phyloP scores from a whole-genome alignment of 53 echinoderm and acorn worm genomes.

The Arbacia lixula region DNA sequence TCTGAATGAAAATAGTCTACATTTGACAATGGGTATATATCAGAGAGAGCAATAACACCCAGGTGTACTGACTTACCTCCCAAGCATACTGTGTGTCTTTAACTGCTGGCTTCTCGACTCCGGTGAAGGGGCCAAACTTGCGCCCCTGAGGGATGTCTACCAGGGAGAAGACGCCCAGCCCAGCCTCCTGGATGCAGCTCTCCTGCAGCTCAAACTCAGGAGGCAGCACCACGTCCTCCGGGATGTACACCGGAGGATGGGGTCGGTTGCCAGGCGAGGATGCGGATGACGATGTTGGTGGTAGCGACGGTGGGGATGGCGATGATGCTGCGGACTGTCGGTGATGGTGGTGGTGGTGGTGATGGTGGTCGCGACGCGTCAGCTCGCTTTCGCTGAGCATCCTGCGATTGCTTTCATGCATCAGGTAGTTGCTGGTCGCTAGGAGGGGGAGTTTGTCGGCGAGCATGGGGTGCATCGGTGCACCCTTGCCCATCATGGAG shows the following conservation, averaged over 20 bases:
- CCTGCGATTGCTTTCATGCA: conserved; percentile 21
- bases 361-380: background rate
- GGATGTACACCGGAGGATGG: conserved; percentile 61
- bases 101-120: conserved; percentile 61
- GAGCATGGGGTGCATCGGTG: background rate
- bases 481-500: background rate
- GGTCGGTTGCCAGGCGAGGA: conserved; percentile 35
- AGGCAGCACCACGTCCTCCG: conserved; percentile 86
- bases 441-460: conserved; percentile 11
- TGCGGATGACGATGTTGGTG: background rate
- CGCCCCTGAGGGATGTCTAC: conserved; percentile 81
- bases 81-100: conserved; percentile 81
- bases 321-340: background rate
- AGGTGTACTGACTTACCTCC: conserved; percentile 69
- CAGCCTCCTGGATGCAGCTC: conserved; percentile 69
- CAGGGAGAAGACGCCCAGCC: conserved; percentile 82
- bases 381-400: conserved; percentile 14
- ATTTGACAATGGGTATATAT: too few relatives aligned
- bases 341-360: conserved; percentile 21
- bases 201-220: conserved; percentile 93
- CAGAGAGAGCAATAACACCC: background rate
- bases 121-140: conserved; percentile 66
- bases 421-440: conserved; percentile 16
- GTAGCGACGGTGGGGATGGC: background rate
- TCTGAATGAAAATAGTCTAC: too few relatives aligned